These are phyloP conservation scores for Megalops atlanticus DNA, from an alignment of 2,113 vertebrate genomes.

Conservation along the genomic window DNA sequence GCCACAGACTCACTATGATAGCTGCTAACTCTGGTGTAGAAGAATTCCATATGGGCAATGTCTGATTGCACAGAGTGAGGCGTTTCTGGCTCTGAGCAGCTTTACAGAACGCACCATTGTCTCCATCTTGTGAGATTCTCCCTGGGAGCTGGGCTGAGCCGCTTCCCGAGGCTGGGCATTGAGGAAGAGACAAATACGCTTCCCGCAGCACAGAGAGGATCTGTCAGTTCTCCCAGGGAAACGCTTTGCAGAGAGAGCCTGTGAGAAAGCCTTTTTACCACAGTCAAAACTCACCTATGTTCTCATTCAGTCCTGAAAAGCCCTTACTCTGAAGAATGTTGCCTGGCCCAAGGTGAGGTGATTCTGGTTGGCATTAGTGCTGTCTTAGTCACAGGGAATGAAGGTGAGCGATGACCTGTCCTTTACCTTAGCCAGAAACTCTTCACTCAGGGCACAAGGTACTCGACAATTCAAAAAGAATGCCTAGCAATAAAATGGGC, in stretches of 20 bases:
- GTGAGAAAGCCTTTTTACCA: too few species aligned
- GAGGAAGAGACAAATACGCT: neutral
- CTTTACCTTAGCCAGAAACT: too few species aligned
- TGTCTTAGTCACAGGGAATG: too few species aligned
- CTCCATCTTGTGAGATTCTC: constrained; percentile 8
- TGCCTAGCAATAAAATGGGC: too few species aligned
- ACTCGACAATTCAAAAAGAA: too few species aligned
- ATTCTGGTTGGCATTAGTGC: too few species aligned
- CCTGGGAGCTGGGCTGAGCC: neutral
- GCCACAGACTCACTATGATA: neutral
- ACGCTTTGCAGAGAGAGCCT: neutral
- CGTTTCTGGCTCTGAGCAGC: neutral
- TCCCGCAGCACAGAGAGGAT: neutral
- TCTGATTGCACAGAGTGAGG: neutral
- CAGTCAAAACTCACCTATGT: too few species aligned
- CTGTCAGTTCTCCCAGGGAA: neutral
- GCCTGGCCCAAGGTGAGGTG: too few species aligned
- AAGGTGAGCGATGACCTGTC: too few species aligned
- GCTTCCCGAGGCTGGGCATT: neutral
- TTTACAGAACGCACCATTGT: neutral
- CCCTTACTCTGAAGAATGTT: too few species aligned
- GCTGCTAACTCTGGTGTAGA: constrained; percentile 4
- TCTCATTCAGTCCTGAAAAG: too few species aligned
- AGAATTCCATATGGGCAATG: constrained; percentile 11
- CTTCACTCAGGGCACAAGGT: too few species aligned